Conservation (phyloP, 2,113 vertebrate genomes). For the Martes martes region DNA sequence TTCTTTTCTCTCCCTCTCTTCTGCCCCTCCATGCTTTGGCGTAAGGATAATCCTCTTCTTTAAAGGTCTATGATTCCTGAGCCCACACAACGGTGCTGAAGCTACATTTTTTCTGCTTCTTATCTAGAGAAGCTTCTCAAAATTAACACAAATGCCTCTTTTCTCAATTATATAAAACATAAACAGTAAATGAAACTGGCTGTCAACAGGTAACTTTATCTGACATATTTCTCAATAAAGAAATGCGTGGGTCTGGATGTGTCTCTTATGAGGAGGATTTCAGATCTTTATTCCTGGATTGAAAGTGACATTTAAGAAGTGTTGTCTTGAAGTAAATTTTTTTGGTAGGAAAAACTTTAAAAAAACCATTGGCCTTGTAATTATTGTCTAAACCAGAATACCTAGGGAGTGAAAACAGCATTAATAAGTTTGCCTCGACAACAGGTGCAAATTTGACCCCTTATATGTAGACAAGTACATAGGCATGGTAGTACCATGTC, state of each 20-base stretch:
- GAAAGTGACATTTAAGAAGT: neutral
- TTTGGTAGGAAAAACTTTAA: neutral
- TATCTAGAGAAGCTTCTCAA: slow-evolving; percentile 1
- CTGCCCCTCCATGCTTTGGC: neutral
- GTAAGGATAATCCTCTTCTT: neutral
- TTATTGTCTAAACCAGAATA: neutral
- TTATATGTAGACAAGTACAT: neutral
- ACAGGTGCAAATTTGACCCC: neutral
- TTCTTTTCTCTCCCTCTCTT: neutral
- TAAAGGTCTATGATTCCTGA: neutral
- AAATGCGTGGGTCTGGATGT: neutral
- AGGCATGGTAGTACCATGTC: neutral
- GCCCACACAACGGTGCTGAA: neutral
- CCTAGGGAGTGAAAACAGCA: neutral
- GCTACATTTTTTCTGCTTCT: neutral
- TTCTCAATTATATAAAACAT: neutral
- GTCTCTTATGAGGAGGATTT: neutral
- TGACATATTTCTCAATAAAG: neutral
- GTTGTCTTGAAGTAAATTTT: neutral
- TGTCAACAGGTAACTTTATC: slow-evolving; percentile 15
- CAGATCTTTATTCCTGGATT: neutral
- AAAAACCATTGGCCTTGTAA: neutral
- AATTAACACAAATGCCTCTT: neutral
- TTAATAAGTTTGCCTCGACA: neutral
- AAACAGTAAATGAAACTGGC: neutral